Evolutionary conservation across 2,113 vertebrate genomes (phyloP), one percentile per base, ranked within the genome.

Genomic region (Harpagus bidentatus): DNA sequence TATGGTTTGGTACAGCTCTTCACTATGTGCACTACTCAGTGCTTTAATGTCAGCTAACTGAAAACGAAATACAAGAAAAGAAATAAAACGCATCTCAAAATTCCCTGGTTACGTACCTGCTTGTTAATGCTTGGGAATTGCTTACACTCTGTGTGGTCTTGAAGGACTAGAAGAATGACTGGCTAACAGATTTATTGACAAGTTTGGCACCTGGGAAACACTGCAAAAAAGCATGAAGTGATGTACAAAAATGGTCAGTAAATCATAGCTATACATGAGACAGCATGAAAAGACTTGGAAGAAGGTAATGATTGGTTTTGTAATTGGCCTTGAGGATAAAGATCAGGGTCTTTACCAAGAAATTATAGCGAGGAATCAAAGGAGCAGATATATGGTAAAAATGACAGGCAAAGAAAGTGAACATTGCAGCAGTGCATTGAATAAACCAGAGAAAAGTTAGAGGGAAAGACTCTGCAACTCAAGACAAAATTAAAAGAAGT

Each of bases 31-130:
- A 11, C 29, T 61, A 32, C 22, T 69, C 17, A 10, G 6, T 43
- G 20, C 10, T 81, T 7, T 56, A 31, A 6, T 16, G n/a, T 59
- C 19, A 65, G 26, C 43, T 70, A 65, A 77, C 6, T 48, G 29
- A 48, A 79, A 87, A 89, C 28, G 66, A 83, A 88, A 74, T 28
- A 79, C 7, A 63, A 32, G 29, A 56, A 62, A 79, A 73, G 1
- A 87, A 89, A 66, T 34, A 66, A 78, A 82, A 66, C 31, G 4
- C 17, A 45, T 47, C 76, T 88, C 61, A 76, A 53, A 85, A 53
- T 29, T 88, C 50, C 36, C 12, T 43, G 7, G 21, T 83, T 69
- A 18, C 36, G 61, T 36, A 36, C 15, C 9, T 0, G 0, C 5
- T 32, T 58, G 13, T 62, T 74, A 88, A 52, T 86, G 26, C 53